Evolutionary conservation across 1,140 invertebrate genomes (phyloP).

Genomic region (Babylonia areolata): DNA sequence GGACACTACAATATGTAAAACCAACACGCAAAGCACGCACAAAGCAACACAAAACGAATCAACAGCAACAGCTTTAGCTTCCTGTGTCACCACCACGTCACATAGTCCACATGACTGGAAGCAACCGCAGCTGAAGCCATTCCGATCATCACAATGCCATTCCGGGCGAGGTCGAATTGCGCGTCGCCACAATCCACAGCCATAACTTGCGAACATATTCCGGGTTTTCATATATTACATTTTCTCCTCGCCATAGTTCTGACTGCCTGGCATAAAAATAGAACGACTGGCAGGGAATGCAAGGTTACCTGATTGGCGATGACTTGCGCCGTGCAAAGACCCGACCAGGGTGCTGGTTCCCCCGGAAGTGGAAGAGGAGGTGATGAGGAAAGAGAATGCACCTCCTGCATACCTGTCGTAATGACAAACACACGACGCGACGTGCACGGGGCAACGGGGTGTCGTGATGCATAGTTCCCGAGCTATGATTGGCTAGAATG

Average conservation of each 20-base stretch:
- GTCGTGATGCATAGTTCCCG: neutral
- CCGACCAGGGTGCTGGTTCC: neutral
- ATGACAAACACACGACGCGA: neutral
- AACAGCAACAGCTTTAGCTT: no score
- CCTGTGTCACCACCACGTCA: no score
- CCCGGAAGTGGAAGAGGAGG: neutral
- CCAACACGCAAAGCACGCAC: no score
- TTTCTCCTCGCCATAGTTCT: neutral
- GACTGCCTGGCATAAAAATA: neutral
- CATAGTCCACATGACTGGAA: no score
- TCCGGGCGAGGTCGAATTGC: neutral
- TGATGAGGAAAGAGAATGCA: neutral
- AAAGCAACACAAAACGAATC: no score
- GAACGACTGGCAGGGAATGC: neutral
- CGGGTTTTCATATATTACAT: neutral
- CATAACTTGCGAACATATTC: neutral
- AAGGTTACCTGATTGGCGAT: slow-evolving; percentile 1
- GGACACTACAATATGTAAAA: no score
- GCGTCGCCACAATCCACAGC: neutral
- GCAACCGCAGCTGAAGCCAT: no score
- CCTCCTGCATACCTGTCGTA: neutral
- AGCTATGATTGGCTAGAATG: neutral
- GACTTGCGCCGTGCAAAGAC: neutral
- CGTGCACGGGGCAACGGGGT: neutral
- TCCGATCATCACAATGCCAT: neutral